Evolutionary conservation across 2,888 invertebrate genomes (phyloP).

Genomic region (Erebia palarica): DNA sequence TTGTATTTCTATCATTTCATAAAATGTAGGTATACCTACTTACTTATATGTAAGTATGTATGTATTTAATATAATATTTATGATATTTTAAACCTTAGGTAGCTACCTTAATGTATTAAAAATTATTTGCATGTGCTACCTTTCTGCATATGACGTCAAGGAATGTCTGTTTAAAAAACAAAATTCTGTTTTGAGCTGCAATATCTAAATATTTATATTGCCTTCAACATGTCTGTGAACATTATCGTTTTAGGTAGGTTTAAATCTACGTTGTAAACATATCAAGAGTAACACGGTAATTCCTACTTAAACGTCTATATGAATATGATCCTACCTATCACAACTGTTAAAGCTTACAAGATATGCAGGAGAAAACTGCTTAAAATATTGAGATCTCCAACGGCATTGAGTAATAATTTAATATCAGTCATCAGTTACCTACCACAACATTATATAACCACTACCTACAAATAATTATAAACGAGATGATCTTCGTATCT

Average conservation of each 20-base stretch:
- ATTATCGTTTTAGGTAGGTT: conserved; percentile 17
- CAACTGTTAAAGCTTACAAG: too few species aligned
- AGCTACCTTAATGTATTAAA: neutral
- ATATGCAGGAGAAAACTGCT: too few species aligned
- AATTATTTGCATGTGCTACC: conserved; percentile 10
- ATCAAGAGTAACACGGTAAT: neutral
- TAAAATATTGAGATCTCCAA: too few species aligned
- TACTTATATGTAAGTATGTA: neutral
- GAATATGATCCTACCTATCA: too few species aligned
- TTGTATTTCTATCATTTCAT: neutral
- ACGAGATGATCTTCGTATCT: too few species aligned
- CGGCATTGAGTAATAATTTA: too few species aligned
- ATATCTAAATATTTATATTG: conserved; percentile 62
- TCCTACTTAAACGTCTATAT: too few species aligned
- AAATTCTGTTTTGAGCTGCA: conserved; percentile 55
- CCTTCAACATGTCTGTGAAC: conserved; percentile 20
- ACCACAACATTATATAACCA: too few species aligned
- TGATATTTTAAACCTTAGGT: neutral
- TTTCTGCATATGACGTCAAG: conserved; percentile 57
- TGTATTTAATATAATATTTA: neutral
- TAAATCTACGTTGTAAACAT: conserved; percentile 18
- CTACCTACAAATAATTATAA: too few species aligned
- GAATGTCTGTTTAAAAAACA: conserved; percentile 59
- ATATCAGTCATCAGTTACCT: too few species aligned
- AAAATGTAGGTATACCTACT: neutral